Conservation (phyloP, 2,113 vertebrate genomes). For the Callocephalon fimbriatum region DNA sequence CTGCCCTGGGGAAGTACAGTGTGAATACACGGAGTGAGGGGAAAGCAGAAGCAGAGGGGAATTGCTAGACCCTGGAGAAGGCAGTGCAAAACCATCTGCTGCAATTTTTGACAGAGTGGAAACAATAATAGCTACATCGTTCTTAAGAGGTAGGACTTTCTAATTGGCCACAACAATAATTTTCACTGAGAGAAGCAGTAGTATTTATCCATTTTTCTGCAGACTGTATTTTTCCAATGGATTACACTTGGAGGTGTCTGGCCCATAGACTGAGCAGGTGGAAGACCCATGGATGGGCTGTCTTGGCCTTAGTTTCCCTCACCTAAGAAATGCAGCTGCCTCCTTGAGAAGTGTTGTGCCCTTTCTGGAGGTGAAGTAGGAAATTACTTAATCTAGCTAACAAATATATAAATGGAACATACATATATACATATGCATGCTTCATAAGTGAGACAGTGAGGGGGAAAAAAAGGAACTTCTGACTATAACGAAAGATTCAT, state of each 20-base stretch:
- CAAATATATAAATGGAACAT: constrained; percentile 68
- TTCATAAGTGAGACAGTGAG: constrained; percentile 57
- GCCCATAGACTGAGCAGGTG: background rate
- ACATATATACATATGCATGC: constrained; percentile 50
- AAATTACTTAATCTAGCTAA: constrained; percentile 57
- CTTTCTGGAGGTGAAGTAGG: constrained; percentile 61
- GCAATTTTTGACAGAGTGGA: background rate
- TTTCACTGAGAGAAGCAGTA: background rate
- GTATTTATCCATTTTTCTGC: background rate
- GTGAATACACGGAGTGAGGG: fast-evolving
- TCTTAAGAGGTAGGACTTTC: background rate
- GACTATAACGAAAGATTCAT: constrained; percentile 72
- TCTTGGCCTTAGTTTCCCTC: constrained; percentile 43
- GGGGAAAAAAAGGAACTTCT: constrained; percentile 56
- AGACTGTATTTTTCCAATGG: background rate
- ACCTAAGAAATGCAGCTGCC: background rate
- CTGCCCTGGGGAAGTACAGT: background rate
- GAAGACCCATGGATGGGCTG: background rate
- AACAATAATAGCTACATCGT: background rate
- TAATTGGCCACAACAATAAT: background rate
- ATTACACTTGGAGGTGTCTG: background rate
- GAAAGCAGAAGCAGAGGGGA: background rate
- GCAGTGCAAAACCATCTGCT: background rate
- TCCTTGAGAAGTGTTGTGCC: constrained; percentile 41
- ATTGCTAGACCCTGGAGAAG: background rate